Percentiles rank a stretch among this genome's conserved stretches.
Evolutionary conservation across 2,888 invertebrate genomes (phyloP).

Genomic region (Trichopria drosophilae): DNA sequence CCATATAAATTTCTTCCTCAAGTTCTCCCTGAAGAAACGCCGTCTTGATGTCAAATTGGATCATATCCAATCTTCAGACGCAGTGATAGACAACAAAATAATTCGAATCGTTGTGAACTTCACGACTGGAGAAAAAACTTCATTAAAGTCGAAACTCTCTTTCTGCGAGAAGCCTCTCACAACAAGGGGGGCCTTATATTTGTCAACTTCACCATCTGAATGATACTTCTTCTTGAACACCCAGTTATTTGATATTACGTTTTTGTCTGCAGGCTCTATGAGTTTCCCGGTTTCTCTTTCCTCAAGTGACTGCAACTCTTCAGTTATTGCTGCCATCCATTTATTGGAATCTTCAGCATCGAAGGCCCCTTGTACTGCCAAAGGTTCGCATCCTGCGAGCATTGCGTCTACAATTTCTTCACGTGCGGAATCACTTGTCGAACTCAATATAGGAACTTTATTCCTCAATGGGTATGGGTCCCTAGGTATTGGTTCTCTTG

Average conservation of each 20-base stretch:
- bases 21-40: slow-evolving; percentile 36
- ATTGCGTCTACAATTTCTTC: slow-evolving; percentile 4
- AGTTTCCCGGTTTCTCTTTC: slow-evolving; percentile 10
- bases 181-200: slow-evolving; percentile 37
- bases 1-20: slow-evolving; percentile 33
- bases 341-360: slow-evolving; percentile 2
- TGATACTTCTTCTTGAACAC: slow-evolving; percentile 36
- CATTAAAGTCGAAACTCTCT: slow-evolving; percentile 9
- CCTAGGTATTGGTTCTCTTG: background rate
- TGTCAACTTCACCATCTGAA: slow-evolving; percentile 27
- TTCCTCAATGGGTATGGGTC: slow-evolving; percentile 4
- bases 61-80: slow-evolving; percentile 24
- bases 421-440: background rate
- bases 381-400: slow-evolving; percentile 5
- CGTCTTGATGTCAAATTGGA: slow-evolving; percentile 35
- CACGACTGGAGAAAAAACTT: slow-evolving; percentile 1
- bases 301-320: slow-evolving; percentile 11
- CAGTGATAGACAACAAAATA: slow-evolving; percentile 31
- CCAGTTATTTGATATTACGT: slow-evolving; percentile 33
- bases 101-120: background rate
- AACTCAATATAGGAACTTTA: too few relatives aligned
- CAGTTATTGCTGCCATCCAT: slow-evolving; percentile 18
- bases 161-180: slow-evolving; percentile 35
- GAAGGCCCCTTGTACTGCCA: slow-evolving; percentile 15
- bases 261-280: slow-evolving; percentile 9